Conservation (phyloP, 2,113 vertebrate species). For the Columba livia region DNA sequence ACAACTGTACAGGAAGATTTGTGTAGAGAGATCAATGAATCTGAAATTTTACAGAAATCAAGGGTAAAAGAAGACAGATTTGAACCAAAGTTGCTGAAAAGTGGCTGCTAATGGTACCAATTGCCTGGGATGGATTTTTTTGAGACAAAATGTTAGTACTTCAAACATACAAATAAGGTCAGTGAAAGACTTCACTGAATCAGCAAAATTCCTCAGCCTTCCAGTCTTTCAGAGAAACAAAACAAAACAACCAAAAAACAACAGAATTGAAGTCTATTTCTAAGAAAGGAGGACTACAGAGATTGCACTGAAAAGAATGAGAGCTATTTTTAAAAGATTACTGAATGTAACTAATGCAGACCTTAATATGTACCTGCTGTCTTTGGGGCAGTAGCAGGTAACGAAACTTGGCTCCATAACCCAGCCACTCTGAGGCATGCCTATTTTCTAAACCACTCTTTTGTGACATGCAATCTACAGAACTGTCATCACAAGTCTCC, state of each 20-base stretch:
- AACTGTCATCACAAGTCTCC: not conserved
- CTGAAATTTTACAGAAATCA: not conserved
- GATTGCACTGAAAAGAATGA: not conserved
- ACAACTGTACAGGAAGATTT: not conserved
- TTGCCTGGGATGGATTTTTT: not conserved
- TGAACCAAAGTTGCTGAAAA: not conserved
- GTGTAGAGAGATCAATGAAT: not conserved
- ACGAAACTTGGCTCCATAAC: not conserved
- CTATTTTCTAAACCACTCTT: not conserved
- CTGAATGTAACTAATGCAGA: not conserved
- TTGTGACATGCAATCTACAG: not conserved
- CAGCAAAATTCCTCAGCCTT: slow-evolving; percentile 19
- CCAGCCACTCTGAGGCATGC: not conserved
- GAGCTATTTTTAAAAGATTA: not conserved
- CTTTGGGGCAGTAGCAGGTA: not conserved
- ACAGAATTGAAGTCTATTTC: not conserved
- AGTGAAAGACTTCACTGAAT: slow-evolving; percentile 24
- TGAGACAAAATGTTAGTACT: not conserved
- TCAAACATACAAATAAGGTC: slow-evolving; percentile 28
- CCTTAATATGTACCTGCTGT: not conserved
- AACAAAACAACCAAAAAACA: not conserved
- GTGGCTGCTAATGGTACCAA: not conserved
- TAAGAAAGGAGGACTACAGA: not conserved
- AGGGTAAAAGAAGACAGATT: not conserved
- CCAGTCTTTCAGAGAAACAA: not conserved